Base-by-base conservation (phyloP, 2,113 vertebrate genomes). In the Toxostoma redivivum region DNA sequence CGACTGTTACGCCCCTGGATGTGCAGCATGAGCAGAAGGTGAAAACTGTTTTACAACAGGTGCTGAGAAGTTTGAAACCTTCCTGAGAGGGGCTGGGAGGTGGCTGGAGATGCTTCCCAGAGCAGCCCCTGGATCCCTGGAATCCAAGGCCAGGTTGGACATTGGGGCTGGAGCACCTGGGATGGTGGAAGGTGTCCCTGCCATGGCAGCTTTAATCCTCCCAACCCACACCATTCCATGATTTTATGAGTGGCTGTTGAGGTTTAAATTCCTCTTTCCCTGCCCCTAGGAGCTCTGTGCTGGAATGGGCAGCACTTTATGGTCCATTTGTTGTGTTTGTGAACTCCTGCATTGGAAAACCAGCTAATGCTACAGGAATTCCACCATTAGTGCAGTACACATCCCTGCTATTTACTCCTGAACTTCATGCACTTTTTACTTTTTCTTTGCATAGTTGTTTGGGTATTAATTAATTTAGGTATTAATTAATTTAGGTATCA, bases 381-480 rank as follows among this genome's bases (percentile, higher is more conserved):
- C 64, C 42, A 4, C 1, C 1, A 38, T 2, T 3, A 9, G 5
- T 28, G 14, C 15, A 37, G 14, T 35, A 9, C 9, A 5, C 20
- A 9, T 38, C 50, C 47, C 15, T 70, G 28, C 3, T 54, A 8
- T 27, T 86, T 72, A 3, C 24, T 65, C 31, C 31, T 28, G 12
- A 44, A 65, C 64, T 67, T 71, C 47, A 3, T 7, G 22, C 45
- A 10, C 15, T 54, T 78, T 35, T 72, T 8, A 22, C 38, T 72
- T 78, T 51, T 8, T 19, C 27, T 5, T 65, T n/a, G 8, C 42
- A 24, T 0, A 0, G 25, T 37, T 88, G 30, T 60, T 80, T 60
- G 80, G 61, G 54, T 91, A 21, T 86, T 88, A 69, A 57, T 91
- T 90, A 53, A 51, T 92, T 81, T 60, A 82, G 61, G 54, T 91